These are phyloP conservation scores for Arctocebus calabarensis DNA, from an alignment of 2,797 vertebrate genomes.

Conservation along the genomic window DNA sequence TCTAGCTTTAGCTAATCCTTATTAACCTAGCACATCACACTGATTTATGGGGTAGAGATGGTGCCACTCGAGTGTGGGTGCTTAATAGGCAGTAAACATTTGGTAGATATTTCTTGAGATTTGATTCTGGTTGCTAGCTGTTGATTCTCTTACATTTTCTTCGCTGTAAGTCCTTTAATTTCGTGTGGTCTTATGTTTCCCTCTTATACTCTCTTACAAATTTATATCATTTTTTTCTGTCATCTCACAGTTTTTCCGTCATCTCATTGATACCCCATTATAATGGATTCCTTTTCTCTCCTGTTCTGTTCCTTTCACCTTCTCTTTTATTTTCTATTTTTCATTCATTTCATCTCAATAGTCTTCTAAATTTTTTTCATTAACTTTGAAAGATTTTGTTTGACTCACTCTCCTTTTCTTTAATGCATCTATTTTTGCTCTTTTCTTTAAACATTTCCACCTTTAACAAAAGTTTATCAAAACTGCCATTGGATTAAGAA, in stretches of 20 bases:
- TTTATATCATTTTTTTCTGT: background rate
- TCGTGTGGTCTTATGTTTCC: background rate
- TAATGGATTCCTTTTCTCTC: background rate
- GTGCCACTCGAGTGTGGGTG: background rate
- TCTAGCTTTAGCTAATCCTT: slow-evolving; percentile 7
- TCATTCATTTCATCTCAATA: background rate
- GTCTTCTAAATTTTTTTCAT: background rate
- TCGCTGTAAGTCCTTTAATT: slow-evolving; percentile 13
- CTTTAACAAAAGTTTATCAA: slow-evolving; percentile 23
- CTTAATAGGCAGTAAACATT: background rate
- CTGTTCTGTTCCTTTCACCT: background rate
- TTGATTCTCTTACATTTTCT: background rate
- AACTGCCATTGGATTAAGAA: background rate
- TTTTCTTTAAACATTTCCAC: slow-evolving; percentile 22
- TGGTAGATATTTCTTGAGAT: background rate
- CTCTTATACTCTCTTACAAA: background rate
- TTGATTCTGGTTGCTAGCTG: slow-evolving; percentile 42
- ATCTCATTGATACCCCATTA: background rate
- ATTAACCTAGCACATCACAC: background rate
- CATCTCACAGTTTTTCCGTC: slow-evolving; percentile 4
- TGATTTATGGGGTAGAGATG: background rate
- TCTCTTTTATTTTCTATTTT: slow-evolving; percentile 2
- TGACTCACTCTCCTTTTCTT: background rate
- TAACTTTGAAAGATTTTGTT: background rate
- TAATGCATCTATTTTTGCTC: slow-evolving; percentile 4